These are phyloP conservation scores for Eurytemora carolleeae DNA, from an alignment of 1,140 invertebrate genomes.

Conservation along the genomic window DNA sequence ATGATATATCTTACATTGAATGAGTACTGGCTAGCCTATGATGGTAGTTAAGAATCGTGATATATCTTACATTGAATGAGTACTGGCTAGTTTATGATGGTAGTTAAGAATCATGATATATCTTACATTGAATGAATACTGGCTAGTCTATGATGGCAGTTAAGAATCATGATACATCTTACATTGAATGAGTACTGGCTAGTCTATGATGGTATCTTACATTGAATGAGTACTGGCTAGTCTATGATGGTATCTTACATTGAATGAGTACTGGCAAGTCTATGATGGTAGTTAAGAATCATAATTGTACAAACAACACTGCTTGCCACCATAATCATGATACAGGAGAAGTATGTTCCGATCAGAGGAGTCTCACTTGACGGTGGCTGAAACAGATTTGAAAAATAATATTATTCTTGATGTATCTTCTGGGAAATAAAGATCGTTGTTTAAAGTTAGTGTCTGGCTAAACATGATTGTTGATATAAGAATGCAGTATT, in stretches of 20 bases:
- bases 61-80: no score
- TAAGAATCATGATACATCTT: background rate
- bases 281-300: constrained; percentile 13
- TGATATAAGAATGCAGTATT: no score
- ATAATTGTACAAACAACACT: constrained; percentile 10
- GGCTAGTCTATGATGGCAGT: no score
- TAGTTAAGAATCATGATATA: no score
- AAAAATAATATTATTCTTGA: background rate
- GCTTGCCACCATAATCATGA: constrained; percentile 12
- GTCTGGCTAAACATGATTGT: no score
- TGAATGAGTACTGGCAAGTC: background rate
- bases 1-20: no score
- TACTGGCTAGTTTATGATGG: no score
- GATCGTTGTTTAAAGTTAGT: no score
- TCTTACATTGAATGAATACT: no score
- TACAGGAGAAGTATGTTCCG: constrained; percentile 13
- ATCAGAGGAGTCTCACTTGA: constrained; percentile 12
- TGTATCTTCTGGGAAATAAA: no score
- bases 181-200: background rate
- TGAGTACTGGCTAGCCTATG: no score
- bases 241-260: background rate
- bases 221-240: background rate
- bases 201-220: background rate
- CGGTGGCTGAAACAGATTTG: constrained; percentile 2
- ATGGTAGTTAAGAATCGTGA: no score